phyloP scores from a whole-genome alignment of 1,140 invertebrate genomes.

The Tetragonula clypearis region DNA sequence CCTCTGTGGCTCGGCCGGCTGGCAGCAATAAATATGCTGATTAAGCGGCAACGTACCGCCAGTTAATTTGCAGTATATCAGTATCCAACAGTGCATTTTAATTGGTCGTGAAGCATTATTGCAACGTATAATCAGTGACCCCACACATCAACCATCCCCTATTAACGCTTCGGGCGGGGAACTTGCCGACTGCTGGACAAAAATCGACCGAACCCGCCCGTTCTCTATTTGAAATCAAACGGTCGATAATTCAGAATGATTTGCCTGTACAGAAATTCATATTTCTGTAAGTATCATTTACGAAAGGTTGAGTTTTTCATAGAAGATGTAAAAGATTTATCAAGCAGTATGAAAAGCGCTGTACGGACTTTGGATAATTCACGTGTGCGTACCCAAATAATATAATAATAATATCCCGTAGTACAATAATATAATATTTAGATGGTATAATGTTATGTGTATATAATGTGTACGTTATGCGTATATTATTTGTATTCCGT shows the following conservation, averaged over 20 bases:
- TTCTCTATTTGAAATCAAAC: neutral
- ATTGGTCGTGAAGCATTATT: slow-evolving; percentile 69
- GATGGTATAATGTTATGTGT: too few relatives aligned
- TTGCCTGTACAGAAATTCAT: too few relatives aligned
- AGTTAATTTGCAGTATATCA: slow-evolving; percentile 71
- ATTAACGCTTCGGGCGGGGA: slow-evolving; percentile 4
- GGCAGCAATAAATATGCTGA: slow-evolving; percentile 69
- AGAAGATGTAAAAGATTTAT: too few relatives aligned
- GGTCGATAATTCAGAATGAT: neutral
- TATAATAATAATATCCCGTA: too few relatives aligned
- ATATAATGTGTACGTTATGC: too few relatives aligned
- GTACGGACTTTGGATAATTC: too few relatives aligned
- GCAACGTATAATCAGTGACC: slow-evolving; percentile 59
- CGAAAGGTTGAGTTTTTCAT: too few relatives aligned
- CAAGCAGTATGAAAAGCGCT: too few relatives aligned
- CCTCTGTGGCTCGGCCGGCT: slow-evolving; percentile 17
- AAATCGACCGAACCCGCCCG: neutral
- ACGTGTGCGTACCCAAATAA: too few relatives aligned
- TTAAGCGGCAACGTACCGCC: slow-evolving; percentile 66
- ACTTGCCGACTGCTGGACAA: neutral
- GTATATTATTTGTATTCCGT: too few relatives aligned
- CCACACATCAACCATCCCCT: slow-evolving; percentile 52
- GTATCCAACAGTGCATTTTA: slow-evolving; percentile 68
- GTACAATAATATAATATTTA: too few relatives aligned
- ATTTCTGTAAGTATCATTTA: too few relatives aligned